phyloP scores from a whole-genome alignment of 1,140 invertebrate genomes.

The Drosophila neocordata region DNA sequence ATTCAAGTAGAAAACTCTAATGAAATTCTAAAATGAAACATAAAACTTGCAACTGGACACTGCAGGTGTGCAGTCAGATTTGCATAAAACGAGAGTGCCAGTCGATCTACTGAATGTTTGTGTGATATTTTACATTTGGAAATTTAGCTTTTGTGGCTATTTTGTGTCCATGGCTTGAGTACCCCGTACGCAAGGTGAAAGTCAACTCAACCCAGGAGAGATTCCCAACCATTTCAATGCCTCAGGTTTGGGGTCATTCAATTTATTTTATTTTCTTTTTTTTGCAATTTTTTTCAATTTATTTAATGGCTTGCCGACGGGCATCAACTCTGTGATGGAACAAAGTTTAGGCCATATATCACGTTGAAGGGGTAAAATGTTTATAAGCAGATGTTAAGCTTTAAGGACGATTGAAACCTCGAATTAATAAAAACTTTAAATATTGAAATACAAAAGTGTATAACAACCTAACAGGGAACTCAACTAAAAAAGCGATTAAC shows the following conservation, averaged over 20 bases:
- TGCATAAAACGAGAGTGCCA: slow-evolving; percentile 36
- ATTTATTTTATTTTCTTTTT: slow-evolving; percentile 12
- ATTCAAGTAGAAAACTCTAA: slow-evolving; percentile 25
- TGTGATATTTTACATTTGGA: slow-evolving; percentile 27
- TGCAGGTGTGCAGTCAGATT: slow-evolving; percentile 58
- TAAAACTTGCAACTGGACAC: slow-evolving; percentile 47
- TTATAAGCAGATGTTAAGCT: not conserved
- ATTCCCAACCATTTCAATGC: slow-evolving; percentile 26
- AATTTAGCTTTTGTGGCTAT: slow-evolving; percentile 31
- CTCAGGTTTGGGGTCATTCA: slow-evolving; percentile 11
- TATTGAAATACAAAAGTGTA: not conserved
- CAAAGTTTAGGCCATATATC: slow-evolving; percentile 33
- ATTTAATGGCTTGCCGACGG: slow-evolving; percentile 43
- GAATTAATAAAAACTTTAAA: not conserved
- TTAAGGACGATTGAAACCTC: not conserved
- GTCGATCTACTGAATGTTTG: slow-evolving; percentile 15
- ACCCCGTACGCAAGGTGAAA: slow-evolving; percentile 49
- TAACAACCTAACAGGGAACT: not conserved
- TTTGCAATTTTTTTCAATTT: slow-evolving; percentile 46
- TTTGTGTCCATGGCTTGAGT: slow-evolving; percentile 40
- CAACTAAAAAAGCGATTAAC: not conserved
- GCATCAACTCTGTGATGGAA: slow-evolving; percentile 7
- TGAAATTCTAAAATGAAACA: slow-evolving; percentile 61
- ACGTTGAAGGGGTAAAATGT: not conserved
- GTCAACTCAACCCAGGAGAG: slow-evolving; percentile 38